Percentiles rank a stretch among this genome's conserved stretches.
Evolutionary conservation across 2,113 vertebrate genomes (phyloP).

Genomic region (Pogonocichla stellata): DNA sequence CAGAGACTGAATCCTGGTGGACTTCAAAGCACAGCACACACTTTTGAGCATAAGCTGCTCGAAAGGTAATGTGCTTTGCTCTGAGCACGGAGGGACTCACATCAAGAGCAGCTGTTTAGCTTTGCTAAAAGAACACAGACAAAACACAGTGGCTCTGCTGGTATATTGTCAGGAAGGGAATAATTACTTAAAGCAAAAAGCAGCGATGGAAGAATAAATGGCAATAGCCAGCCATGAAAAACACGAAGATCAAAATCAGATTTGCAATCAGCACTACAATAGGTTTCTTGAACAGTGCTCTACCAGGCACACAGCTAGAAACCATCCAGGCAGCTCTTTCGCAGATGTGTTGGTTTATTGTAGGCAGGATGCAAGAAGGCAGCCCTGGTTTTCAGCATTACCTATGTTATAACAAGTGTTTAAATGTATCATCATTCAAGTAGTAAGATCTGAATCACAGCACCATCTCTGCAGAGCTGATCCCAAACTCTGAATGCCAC

Average conservation of each 20-base stretch:
- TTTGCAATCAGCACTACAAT: neutral
- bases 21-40: neutral
- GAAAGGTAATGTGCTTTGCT: neutral
- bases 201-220: neutral
- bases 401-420: neutral
- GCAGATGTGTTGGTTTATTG: neutral
- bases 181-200: neutral
- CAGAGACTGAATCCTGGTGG: rapidly evolving
- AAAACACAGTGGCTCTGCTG: rapidly evolving
- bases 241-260: neutral
- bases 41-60: rapidly evolving
- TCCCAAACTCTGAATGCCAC: neutral
- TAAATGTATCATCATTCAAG: neutral
- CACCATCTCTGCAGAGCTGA: neutral
- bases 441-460: neutral
- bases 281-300: neutral
- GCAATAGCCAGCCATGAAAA: neutral
- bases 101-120: neutral
- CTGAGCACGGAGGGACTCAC: neutral
- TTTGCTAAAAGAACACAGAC: neutral
- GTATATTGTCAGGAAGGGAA: neutral
- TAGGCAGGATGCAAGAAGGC: neutral
- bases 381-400: neutral
- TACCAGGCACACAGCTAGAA: neutral
- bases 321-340: neutral